Percentiles rank a stretch among this genome's conserved stretches.
Evolutionary conservation across 2,888 invertebrate genomes (phyloP).

Genomic region (Lycocerus yunnanus): DNA sequence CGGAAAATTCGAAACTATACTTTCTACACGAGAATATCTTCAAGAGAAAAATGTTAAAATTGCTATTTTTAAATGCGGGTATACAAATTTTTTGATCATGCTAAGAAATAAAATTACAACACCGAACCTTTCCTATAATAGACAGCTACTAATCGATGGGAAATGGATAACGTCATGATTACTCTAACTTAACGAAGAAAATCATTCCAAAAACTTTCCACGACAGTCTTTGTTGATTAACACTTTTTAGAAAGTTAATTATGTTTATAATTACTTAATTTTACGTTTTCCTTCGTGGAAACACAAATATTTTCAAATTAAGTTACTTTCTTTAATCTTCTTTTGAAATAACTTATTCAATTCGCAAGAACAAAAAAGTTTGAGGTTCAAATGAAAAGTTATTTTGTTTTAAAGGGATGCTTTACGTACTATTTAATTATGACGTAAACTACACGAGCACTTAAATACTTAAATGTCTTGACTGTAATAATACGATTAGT

Average conservation of each 20-base stretch:
- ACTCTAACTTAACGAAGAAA: not conserved
- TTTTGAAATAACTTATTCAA: not conserved
- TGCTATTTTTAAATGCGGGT: not conserved
- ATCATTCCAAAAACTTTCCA: not conserved
- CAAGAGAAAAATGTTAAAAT: not conserved
- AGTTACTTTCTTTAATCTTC: not conserved
- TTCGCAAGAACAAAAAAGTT: not conserved
- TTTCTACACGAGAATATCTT: no score
- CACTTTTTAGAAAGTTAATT: not conserved
- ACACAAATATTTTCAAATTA: not conserved
- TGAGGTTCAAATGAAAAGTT: not conserved
- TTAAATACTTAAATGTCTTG: not conserved
- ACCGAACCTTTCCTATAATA: not conserved
- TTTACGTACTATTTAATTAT: not conserved
- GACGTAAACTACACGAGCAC: not conserved
- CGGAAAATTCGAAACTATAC: no score
- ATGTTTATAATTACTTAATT: not conserved
- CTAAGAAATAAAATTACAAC: conserved; percentile 3
- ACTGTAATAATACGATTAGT: not conserved
- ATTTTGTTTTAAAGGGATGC: not conserved
- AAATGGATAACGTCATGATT: conserved; percentile 5
- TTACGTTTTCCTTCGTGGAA: not conserved
- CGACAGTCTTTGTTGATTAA: conserved; percentile 1
- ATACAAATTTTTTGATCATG: not conserved
- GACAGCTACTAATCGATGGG: conserved; percentile 1